Percentiles rank a stretch among this genome's conserved stretches.
These are phyloP conservation scores for Aporophyla lueneburgensis DNA, from an alignment of 2,888 invertebrate species.

Conservation along the genomic window DNA sequence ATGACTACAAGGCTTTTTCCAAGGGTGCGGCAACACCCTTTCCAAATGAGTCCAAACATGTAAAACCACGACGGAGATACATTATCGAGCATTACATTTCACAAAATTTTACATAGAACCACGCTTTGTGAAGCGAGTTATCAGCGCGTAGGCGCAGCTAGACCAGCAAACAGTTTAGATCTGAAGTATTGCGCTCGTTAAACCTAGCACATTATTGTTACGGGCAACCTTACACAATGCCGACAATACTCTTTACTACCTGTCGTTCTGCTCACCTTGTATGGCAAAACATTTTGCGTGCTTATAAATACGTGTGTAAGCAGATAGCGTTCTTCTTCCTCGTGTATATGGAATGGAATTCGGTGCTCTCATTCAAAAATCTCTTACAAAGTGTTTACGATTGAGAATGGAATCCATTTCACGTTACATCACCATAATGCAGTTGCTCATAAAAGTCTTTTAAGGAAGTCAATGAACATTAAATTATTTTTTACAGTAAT, in stretches of 20 bases:
- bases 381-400: conserved; percentile 2
- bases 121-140: conserved; percentile 33
- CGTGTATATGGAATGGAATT: too few species aligned
- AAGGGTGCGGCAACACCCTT: too few species aligned
- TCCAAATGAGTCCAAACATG: not conserved
- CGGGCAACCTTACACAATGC: conserved; percentile 39
- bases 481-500: too few species aligned
- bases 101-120: conserved; percentile 13
- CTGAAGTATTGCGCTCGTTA: conserved; percentile 54
- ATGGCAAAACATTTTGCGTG: conserved; percentile 35
- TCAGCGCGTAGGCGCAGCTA: conserved; percentile 36
- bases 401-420: not conserved
- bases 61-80: not conserved
- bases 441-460: not conserved
- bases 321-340: conserved; percentile 20
- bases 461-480: not conserved
- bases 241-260: conserved; percentile 29
- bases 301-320: conserved; percentile 23
- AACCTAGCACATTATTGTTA: conserved; percentile 52
- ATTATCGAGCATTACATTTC: not conserved
- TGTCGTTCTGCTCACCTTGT: conserved; percentile 33
- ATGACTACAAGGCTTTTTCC: too few species aligned
- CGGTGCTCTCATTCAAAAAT: conserved; percentile 1
- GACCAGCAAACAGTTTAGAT: conserved; percentile 22
- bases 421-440: not conserved